Evolutionary conservation across 2,797 vertebrate genomes (phyloP), one percentile per base, ranked within the genome.

Genomic region (Odontamblyopus rebecca): DNA sequence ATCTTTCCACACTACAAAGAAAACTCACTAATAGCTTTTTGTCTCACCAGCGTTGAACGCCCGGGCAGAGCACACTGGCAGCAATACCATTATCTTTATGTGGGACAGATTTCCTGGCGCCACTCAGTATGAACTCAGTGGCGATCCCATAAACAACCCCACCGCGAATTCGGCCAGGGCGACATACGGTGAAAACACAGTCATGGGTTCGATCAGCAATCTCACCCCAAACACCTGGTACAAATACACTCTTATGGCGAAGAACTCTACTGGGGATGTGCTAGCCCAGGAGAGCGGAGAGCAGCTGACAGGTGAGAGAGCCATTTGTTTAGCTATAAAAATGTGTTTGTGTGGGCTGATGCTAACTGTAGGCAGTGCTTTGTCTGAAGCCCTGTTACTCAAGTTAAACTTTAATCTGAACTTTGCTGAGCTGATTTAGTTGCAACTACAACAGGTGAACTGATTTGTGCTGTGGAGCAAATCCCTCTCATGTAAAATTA

Each of bases 41-140:
- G 4, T 73, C 1, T 73, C 54, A 80, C 68, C 71, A 94, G 95
- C 5, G 71, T 77, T 93, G 61, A 44, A 82, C 72, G 11, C 92
- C 16, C 90, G 89, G 0, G 2, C 44, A 83, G 91, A 74, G 90
- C 94, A 8, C 8, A 2, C 35, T 35, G 6, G 1, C 78, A 95
- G 94, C 60, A 91, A 82, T 79, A 91, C 77, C 2, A 70, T 89
- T 44, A 88, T 80, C 59, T 80, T 95, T 63, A 82, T n/a, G 48
- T 95, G 94, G 95, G 87, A 74, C 67, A 91, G 77, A 70, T 83
- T 82, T 75, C 15, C 85, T 0, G 92, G 85, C 71, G 91, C 93
- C 56, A 69, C 69, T 61, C 95, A 93, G 13, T 95, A 94, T 84
- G 92, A 80, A 88, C 77, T 95, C 74, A 91, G 72, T 2, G 92